Evolutionary conservation across 2,888 invertebrate species (phyloP), one percentile per base, ranked within the genome.

Genomic region (Morpho achilles): DNA sequence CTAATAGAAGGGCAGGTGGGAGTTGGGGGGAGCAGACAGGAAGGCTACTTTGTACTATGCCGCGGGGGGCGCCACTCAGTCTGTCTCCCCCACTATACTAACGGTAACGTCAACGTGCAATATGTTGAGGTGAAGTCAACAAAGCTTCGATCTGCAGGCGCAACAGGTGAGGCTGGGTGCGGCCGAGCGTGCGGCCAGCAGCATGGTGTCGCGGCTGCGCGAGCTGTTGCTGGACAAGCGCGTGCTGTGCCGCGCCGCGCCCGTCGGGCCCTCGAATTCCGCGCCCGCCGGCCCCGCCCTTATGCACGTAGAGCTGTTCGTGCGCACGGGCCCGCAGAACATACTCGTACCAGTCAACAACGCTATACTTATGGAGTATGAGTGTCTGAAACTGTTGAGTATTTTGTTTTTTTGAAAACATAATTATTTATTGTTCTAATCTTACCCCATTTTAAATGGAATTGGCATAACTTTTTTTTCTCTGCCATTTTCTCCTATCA

Each of bases 311-410:
- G 95, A 94, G 73, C 91, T 96, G 55, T 95, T 94, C 80, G 94
- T 94, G 70, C 91, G 95, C 70, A 88, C 93, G 54, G 92, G 92
- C 61, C 91, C 93, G 10, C 92, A 92, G 66, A 92, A 93, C 69
- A 90, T 92, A 42, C 84, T 95, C 62, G 93, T 92, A 69, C 94
- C 93, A 58, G 93, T 96, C 61, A 96, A 95, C 79, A 93, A 93
- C 71, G 60, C 94, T 9, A 91, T 96, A 50, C 82, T 91, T 43
- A 86, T 94, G 71, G 94, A 95, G 71, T 89, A 91, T 67, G 92
- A 93, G 62, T 76, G 89, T 60, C 79, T 91, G 66, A 87, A 89
- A 66, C 81, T 77, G 85, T 32, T 86, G 59, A 75, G 87, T 79
- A 56, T 40, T 2, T 32, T 32, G 32, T 32, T 32, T 32, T 32